Percentiles rank a stretch among this genome's conserved stretches.
phyloP scores from a whole-genome alignment of 2,797 vertebrate genomes.

The Pagetopsis macropterus region DNA sequence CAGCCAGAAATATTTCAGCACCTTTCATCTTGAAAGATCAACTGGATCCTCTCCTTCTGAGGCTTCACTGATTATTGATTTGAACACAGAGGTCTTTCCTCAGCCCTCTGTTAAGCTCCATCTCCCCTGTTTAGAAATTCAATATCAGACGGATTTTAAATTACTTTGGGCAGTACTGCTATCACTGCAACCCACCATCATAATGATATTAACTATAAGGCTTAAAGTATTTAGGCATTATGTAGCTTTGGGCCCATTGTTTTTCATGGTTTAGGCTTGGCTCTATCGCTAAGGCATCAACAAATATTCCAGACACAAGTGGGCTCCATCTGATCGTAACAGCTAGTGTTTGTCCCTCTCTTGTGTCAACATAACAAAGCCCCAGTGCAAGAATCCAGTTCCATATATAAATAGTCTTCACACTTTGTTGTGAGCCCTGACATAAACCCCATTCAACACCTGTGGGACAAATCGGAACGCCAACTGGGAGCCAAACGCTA shows the following conservation, averaged over 20 bases:
- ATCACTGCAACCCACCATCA: not conserved
- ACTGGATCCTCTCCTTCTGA: not conserved
- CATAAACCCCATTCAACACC: not conserved
- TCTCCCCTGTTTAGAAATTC: slow-evolving; percentile 10
- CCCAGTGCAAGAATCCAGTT: not conserved
- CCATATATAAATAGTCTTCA: not conserved
- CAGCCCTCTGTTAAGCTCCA: not conserved
- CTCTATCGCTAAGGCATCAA: too few species aligned
- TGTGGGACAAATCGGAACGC: not conserved
- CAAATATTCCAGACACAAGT: too few species aligned
- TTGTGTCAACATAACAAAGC: not conserved
- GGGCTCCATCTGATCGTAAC: too few species aligned
- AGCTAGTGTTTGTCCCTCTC: not conserved
- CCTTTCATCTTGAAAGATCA: slow-evolving; percentile 10
- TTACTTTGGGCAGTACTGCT: slow-evolving; percentile 4
- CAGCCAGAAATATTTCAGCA: not conserved
- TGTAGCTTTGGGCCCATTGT: not conserved
- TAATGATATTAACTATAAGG: too few species aligned
- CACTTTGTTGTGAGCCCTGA: not conserved
- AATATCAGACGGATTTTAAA: slow-evolving; percentile 9
- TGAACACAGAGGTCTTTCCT: not conserved
- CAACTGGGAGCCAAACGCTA: not conserved
- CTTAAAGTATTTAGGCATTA: not conserved
- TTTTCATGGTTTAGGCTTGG: not conserved
- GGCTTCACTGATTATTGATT: not conserved